Conservation (phyloP, 2,797 vertebrate species). For the Sardinella longiceps region DNA sequence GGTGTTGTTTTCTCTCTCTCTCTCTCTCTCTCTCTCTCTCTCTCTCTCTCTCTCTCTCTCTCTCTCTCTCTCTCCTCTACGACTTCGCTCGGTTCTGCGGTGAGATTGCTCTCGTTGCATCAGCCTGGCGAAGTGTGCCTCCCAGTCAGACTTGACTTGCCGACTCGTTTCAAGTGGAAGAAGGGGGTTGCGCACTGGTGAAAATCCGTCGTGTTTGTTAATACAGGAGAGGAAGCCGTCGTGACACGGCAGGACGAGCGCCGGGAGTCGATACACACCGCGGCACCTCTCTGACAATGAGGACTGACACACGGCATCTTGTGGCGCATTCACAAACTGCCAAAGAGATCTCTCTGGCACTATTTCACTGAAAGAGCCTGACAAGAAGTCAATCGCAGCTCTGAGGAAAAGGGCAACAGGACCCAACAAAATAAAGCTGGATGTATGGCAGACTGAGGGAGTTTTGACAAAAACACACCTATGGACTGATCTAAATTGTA, state of each 20-base stretch:
- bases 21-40: no score
- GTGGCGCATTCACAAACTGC: slow-evolving; percentile 34
- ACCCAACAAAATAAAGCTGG: not conserved
- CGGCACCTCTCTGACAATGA: slow-evolving; percentile 16
- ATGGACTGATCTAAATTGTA: no score
- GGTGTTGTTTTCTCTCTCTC: not conserved
- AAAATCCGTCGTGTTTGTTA: not conserved
- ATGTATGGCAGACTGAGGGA: not conserved
- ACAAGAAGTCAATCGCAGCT: slow-evolving; percentile 52
- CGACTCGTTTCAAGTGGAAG: not conserved
- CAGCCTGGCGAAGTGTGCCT: not conserved
- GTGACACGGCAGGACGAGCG: not conserved
- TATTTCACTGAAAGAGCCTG: slow-evolving; percentile 43
- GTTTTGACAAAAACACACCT: not conserved
- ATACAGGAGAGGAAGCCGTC: slow-evolving; percentile 10
- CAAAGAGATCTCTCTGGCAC: slow-evolving; percentile 27
- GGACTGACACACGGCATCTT: slow-evolving; percentile 32
- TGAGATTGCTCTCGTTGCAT: not conserved
- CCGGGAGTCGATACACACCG: not conserved
- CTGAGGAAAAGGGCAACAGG: slow-evolving; percentile 32
- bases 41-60: no score
- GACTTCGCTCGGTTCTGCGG: not conserved
- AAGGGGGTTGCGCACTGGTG: not conserved
- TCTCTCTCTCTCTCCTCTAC: not conserved
- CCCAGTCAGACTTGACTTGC: not conserved